Evolutionary conservation across 2,888 invertebrate species (phyloP), one percentile per base, ranked within the genome.

Genomic region (Nematopogon swammerdamellus): DNA sequence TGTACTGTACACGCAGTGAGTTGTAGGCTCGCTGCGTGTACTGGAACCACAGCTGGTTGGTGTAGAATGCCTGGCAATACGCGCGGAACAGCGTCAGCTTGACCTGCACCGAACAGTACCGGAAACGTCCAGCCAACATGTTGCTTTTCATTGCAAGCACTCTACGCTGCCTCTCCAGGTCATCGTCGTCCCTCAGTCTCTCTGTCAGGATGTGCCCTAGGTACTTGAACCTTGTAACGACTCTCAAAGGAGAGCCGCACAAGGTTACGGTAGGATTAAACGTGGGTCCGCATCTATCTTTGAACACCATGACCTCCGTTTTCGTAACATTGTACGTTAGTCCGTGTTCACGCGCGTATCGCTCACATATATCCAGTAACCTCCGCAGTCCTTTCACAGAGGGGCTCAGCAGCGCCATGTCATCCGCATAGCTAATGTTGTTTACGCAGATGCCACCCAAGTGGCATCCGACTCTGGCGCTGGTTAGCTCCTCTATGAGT

Each of bases 41-140:
- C n/a, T 47, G 17, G 29, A 46, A 29, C 50, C 50, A 50, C 18
- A 46, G 30, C 17, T 18, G 18, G 42, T 30, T 18, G n/a, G 45
- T 45, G 45, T 49, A 49, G 20, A 45, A 49, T 8, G 49, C 36
- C 45, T 49, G 49, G 36, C 49, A 49, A 20, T 19, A 45, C 16
- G 46, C 49, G 16, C 44, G 44, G 44, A 49, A 49, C 14, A 49
- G 45, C 17, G 45, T 45, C 6, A 45, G 25, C 30, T 49, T 45
- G 3, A 45, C 49, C 19, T 14, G 43, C 18, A 16, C n/a, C 19
- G 45, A 29, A 19, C 49, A 49, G 5, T 46, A 18, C 17, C 45
- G 42, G 42, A 50, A 50, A 25, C 46, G 46, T 6, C 50, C 45
- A 20, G 50, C 50, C 46, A 50, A 18, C 46, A 50, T 50, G 36